Base-by-base conservation (phyloP, 2,113 vertebrate species). In the Leucosticte australis region DNA sequence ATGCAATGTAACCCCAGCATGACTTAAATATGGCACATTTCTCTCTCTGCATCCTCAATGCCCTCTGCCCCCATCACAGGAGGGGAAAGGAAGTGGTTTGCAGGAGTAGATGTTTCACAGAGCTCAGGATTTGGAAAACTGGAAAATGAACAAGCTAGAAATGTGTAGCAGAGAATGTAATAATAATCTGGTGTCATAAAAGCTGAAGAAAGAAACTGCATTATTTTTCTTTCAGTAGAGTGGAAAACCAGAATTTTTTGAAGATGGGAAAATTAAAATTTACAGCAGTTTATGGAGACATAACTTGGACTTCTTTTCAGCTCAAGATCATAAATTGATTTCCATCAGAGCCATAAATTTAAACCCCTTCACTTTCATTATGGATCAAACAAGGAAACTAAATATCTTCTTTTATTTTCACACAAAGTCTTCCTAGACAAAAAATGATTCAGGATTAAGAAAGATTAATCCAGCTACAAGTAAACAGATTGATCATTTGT, bases 1-100 rank as follows among this genome's bases (percentile, higher is more conserved):
- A 31, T 4, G 4, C 11, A 67, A 22, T 1, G 1, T 8, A 80
- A 59, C 39, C 14, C 46, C 3, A 1, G 5, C 3, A 5, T 1
- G 2, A 79, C 37, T 50, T 33, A 73, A 76, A 79, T 53, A 39
- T 2, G 26, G 39, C n/a, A 62, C 26, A 20, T 39, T 83, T 67
- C 26, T 83, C 47, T 44, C 63, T 20, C 46, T 69, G 46, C 47
- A 35, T 46, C 81, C 55, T 85, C 62, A 53, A 24, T 39, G 46
- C 50, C n/a, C 42, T 85, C 75, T 53, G 46, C 15, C 33, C 11
- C 41, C 41, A 47, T 28, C 22, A 11, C 33, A 82, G 26, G 19
- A 60, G 26, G 20, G 28, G 46, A 89, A 91, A 84, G 57, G 89
- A 93, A 80, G 27, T 10, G 74, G 65, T 83, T 89, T 85, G 57